Conservation (phyloP, 2,797 vertebrate genomes). For the Scolopax rusticola region DNA sequence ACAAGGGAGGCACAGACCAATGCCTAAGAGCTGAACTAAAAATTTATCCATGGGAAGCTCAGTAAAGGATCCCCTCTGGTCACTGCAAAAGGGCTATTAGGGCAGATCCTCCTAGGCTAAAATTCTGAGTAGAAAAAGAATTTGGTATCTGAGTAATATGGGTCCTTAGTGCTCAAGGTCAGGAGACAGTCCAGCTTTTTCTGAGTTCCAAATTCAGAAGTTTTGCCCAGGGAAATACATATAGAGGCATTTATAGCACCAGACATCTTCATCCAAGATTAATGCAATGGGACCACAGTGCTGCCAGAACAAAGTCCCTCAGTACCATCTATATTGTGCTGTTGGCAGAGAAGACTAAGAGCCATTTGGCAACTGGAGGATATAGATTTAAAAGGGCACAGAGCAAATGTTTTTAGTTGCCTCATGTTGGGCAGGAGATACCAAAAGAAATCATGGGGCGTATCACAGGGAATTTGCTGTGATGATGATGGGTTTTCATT, state of each 20-base stretch:
- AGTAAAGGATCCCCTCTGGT: not conserved
- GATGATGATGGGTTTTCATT: not conserved
- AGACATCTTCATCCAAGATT: not conserved
- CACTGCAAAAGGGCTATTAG: not conserved
- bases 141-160: not conserved
- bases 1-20: not conserved
- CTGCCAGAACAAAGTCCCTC: not conserved
- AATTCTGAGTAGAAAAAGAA: not conserved
- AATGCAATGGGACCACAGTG: not conserved
- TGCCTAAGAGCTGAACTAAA: not conserved
- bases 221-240: not conserved
- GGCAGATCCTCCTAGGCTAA: not conserved
- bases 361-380: not conserved
- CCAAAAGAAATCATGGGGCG: not conserved
- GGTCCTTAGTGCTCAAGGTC: not conserved
- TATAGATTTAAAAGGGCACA: not conserved
- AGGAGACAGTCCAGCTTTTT: not conserved
- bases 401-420: not conserved
- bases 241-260: not conserved
- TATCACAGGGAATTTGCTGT: not conserved
- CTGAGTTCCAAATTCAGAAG: not conserved
- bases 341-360: not conserved
- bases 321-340: not conserved
- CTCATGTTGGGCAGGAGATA: not conserved
- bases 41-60: not conserved